Conservation (phyloP, 2,113 vertebrate genomes). For the Grus americana region DNA sequence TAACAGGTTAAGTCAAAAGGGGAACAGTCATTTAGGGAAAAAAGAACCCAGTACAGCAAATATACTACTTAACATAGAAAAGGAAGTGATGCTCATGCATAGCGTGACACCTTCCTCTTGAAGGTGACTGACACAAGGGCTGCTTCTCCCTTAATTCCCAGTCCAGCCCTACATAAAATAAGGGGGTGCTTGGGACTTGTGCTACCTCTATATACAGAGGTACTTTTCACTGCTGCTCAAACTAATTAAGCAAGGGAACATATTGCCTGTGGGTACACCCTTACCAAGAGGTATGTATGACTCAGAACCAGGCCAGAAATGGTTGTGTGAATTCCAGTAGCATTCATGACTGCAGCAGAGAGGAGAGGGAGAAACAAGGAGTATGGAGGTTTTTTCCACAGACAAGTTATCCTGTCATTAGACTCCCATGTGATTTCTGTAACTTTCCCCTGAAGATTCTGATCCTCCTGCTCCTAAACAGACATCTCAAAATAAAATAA, state of each 20-base stretch:
- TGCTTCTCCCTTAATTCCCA: neutral
- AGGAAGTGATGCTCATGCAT: neutral
- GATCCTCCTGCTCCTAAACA: neutral
- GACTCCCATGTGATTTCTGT: neutral
- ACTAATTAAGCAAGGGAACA: neutral
- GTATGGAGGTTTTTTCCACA: neutral
- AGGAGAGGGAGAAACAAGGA: neutral
- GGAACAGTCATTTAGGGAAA: neutral
- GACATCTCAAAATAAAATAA: neutral
- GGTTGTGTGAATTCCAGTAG: neutral
- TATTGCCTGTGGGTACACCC: neutral
- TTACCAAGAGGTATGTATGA: neutral
- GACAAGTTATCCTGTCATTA: neutral
- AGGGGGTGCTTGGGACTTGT: neutral
- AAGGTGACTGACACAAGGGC: neutral
- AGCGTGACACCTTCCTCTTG: neutral
- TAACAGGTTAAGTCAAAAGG: neutral
- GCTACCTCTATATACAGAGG: neutral
- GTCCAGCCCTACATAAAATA: neutral
- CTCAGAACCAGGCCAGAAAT: neutral
- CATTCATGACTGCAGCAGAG: neutral
- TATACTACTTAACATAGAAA: neutral
- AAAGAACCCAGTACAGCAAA: neutral
- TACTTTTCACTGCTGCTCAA: neutral
- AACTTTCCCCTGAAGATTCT: neutral